Evolutionary conservation across 1,140 invertebrate species (phyloP).

Genomic region (Zaprionus davidi): DNA sequence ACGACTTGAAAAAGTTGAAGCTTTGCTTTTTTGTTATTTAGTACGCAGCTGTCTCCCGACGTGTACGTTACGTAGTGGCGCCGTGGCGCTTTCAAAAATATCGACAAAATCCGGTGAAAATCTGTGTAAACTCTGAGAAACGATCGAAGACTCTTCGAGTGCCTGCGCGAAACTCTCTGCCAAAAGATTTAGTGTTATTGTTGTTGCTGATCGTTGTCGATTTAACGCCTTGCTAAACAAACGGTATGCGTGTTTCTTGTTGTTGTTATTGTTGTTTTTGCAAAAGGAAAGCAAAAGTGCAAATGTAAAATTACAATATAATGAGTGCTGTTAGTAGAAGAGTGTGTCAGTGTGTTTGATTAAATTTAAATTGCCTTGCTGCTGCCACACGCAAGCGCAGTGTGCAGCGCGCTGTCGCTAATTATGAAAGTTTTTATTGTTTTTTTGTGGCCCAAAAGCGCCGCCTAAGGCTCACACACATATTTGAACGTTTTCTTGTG

Average conservation of each 20-base stretch:
- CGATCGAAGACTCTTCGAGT: conserved; percentile 22
- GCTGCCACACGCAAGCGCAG: conserved; percentile 56
- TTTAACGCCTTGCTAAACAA: conserved; percentile 56
- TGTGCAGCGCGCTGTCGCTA: conserved; percentile 62
- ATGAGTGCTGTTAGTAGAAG: conserved; percentile 28
- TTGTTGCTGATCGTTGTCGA: conserved; percentile 17
- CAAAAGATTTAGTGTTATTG: conserved; percentile 9
- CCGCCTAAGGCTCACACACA: conserved; percentile 7
- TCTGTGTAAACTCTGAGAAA: conserved; percentile 57
- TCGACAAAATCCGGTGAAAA: conserved; percentile 39
- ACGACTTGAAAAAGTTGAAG: conserved; percentile 79
- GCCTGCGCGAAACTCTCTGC: conserved; percentile 18
- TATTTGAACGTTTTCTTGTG: conserved; percentile 34
- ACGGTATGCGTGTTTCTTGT: conserved; percentile 68
- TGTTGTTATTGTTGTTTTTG: not conserved
- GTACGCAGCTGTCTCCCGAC: conserved; percentile 71
- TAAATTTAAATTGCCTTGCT: conserved; percentile 51
- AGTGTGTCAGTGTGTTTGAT: conserved; percentile 74
- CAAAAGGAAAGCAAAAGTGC: conserved; percentile 71
- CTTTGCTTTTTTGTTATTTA: conserved; percentile 77
- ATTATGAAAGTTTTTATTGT: conserved; percentile 72
- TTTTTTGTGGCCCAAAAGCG: conserved; percentile 35
- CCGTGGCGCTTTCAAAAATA: conserved; percentile 61
- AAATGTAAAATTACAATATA: conserved; percentile 63
- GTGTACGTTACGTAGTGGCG: conserved; percentile 70